Evolutionary conservation across 2,797 vertebrate species (phyloP), one percentile per base, ranked within the genome.

Genomic region (Platalea minor): DNA sequence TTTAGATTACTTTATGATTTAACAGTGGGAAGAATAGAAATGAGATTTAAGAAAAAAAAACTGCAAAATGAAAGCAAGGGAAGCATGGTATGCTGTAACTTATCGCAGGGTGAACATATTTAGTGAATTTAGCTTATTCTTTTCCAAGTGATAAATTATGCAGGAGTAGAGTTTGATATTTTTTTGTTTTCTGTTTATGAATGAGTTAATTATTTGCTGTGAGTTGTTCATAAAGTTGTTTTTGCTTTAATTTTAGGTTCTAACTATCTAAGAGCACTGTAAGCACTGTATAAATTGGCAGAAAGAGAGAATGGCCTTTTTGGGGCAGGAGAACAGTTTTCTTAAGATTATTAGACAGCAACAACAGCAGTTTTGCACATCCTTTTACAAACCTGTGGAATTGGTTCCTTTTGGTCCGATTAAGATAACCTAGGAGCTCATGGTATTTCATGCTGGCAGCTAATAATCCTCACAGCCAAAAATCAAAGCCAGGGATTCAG

Each of bases 1-100:
- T 92, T 96, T 92, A 94, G 77, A 95, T 96, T 85, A 83, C 92
- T 80, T 92, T 35, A 51, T 81, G 67, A 73, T 81, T 78, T 88
- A 96, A 83, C 63, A 59, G 65, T 96, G 56, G 35, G 48, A 70
- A 89, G 75, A 89, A 93, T 89, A 35, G 56, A 95, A 96, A 97
- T 33, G 19, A 82, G 91, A 84, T 84, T 11, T 8, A 6, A 4
- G 28, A 69, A 56, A 39, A 90, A 72, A 61, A 68, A 64, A 41
- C 46, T 67, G 10, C 26, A 69, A 79, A 91, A 77, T 63, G 20
- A 85, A 97, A 65, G 24, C 7, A 48, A 77, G 50, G 33, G n/a
- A 81, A 90, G 57, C 53, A 59, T 46, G n/a, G 45, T 45, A 33
- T 63, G 57, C 68, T 50, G 15, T 67, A 72, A 17, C 19, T 16